phyloP scores from a whole-genome alignment of 1,140 invertebrate species.

The Drosophila yakuba region DNA sequence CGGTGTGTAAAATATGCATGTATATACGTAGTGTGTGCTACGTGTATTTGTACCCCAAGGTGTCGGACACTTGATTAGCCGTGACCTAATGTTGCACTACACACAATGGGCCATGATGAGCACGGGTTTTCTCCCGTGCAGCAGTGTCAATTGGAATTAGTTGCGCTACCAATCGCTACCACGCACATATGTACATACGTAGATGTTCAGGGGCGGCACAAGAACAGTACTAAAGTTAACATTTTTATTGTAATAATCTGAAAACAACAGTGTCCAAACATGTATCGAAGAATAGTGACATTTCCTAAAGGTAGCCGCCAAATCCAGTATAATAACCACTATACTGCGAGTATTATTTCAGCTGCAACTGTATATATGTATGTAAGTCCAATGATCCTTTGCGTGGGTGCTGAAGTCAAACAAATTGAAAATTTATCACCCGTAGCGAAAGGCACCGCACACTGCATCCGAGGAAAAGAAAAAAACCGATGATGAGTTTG shows the following conservation, averaged over 20 bases:
- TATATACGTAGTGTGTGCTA: background rate
- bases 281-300: no score
- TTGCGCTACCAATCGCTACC: slow-evolving; percentile 60
- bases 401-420: slow-evolving; percentile 75
- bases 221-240: background rate
- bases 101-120: slow-evolving; percentile 74
- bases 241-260: no score
- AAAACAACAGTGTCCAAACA: no score
- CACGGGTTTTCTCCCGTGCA: slow-evolving; percentile 47
- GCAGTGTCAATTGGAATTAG: slow-evolving; percentile 70
- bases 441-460: slow-evolving; percentile 30
- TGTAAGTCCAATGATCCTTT: background rate
- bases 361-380: no score
- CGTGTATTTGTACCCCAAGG: slow-evolving; percentile 9
- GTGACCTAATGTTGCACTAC: slow-evolving; percentile 80
- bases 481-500: slow-evolving; percentile 63
- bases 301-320: no score
- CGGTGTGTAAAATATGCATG: slow-evolving; percentile 4
- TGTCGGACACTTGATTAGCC: slow-evolving; percentile 56
- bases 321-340: no score
- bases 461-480: slow-evolving; percentile 1
- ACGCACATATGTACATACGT: background rate
- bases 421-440: slow-evolving; percentile 83
- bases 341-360: background rate
- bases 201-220: background rate